Conservation (phyloP, 2,888 invertebrate genomes). For the Gortyna flavago region DNA sequence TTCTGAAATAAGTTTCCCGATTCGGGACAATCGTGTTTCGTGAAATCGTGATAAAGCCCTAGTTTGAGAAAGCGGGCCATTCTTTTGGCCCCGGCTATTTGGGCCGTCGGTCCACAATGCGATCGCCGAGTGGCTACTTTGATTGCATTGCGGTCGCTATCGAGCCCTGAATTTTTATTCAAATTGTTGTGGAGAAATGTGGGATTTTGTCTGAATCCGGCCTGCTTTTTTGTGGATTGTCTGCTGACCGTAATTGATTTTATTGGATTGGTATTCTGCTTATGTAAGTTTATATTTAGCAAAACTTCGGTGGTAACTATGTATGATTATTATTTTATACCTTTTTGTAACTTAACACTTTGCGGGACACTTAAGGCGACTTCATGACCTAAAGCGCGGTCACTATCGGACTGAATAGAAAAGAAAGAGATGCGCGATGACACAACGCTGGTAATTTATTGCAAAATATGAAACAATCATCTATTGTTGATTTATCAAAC, state of each 20-base stretch:
- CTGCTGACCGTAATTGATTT: conserved; percentile 30
- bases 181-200: conserved; percentile 54
- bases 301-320: neutral
- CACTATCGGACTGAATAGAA: no score
- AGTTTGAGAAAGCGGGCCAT: conserved; percentile 53
- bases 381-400: no score
- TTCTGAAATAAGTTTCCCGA: conserved; percentile 49
- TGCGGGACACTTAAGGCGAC: no score
- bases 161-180: conserved; percentile 60
- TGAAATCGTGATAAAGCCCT: conserved; percentile 64
- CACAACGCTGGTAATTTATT: no score
- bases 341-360: neutral
- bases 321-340: no score
- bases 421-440: no score
- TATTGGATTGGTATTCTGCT: conserved; percentile 28
- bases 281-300: neutral
- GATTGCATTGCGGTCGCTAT: conserved; percentile 62
- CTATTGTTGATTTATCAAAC: no score
- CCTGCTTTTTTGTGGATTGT: conserved; percentile 31
- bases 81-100: conserved; percentile 49
- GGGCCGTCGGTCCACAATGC: conserved; percentile 51
- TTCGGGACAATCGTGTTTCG: conserved; percentile 55
- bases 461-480: no score
- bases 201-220: conserved; percentile 13
- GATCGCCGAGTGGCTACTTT: conserved; percentile 61